Conservation (phyloP, 2,113 vertebrate species). For the Salvelinus sp. region DNA sequence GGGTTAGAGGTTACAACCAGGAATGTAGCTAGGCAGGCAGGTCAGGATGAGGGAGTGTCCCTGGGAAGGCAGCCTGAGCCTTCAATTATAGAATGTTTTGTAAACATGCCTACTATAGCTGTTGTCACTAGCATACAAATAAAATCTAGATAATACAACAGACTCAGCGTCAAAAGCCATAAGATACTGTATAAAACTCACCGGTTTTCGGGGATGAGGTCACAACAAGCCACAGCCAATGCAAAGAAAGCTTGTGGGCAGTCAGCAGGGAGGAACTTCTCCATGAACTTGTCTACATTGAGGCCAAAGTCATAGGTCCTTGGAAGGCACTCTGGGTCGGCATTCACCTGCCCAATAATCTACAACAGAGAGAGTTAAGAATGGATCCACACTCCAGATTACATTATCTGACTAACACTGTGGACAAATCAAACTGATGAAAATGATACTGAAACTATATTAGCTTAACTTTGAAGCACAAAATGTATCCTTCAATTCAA, state of each 20-base stretch:
- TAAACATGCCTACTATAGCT: neutral
- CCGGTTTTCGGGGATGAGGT: conserved; percentile 90
- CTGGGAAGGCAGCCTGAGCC: conserved; percentile 23
- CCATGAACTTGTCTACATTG: conserved; percentile 91
- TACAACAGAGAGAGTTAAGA: conserved; percentile 47
- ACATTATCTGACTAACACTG: neutral
- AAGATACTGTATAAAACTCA: conserved; percentile 50
- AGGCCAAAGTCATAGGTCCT: conserved; percentile 93
- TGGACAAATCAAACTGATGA: neutral
- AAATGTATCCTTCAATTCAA: too few relatives aligned
- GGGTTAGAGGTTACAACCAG: conserved; percentile 43
- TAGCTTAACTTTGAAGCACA: too few relatives aligned
- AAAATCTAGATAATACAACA: too few relatives aligned
- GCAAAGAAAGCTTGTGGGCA: conserved; percentile 93
- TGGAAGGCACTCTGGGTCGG: conserved; percentile 93
- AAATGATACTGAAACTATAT: neutral
- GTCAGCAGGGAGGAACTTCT: conserved; percentile 94
- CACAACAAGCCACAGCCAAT: conserved; percentile 90
- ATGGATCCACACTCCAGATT: neutral
- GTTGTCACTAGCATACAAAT: neutral
- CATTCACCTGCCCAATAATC: conserved; percentile 98
- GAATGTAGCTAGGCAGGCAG: conserved; percentile 24
- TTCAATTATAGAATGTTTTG: neutral
- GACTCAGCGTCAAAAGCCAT: neutral
- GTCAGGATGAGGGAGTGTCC: conserved; percentile 37